These are phyloP conservation scores for Harpagoxenus sublaevis DNA, from an alignment of 2,888 invertebrate genomes.

Conservation along the genomic window DNA sequence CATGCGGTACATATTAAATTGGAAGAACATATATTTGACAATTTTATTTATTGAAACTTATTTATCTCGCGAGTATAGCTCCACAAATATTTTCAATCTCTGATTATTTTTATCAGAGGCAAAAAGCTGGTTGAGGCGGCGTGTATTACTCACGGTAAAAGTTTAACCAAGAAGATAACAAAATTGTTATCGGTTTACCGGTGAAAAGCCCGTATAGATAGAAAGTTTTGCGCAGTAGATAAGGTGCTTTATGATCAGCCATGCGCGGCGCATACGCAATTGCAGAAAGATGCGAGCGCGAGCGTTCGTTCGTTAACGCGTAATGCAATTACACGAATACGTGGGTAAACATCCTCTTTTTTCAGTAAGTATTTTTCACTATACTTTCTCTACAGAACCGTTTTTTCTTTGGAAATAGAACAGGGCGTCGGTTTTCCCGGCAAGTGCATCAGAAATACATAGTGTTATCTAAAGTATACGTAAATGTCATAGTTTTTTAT, in stretches of 20 bases:
- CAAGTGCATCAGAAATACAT: not conserved
- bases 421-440: not conserved
- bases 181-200: constrained; percentile 25
- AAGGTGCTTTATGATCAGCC: constrained; percentile 29
- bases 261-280: not conserved
- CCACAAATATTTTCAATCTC: not conserved
- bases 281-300: not conserved
- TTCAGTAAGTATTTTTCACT: not conserved
- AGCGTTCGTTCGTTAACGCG: constrained; percentile 1
- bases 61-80: not conserved
- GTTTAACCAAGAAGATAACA: constrained; percentile 13
- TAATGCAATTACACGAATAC: not conserved
- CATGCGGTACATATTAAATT: not conserved
- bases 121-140: not conserved
- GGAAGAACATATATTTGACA: not conserved
- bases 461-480: not conserved
- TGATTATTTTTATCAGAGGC: not conserved
- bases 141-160: not conserved
- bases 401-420: not conserved
- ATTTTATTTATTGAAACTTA: not conserved
- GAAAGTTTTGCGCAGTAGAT: constrained; percentile 43
- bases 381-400: not conserved
- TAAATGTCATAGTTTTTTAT: not conserved
- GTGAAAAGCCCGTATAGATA: constrained; percentile 23
- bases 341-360: not conserved